phyloP scores from a whole-genome alignment of 2,797 vertebrate genomes.

The Schizopygopsis malacanthus region DNA sequence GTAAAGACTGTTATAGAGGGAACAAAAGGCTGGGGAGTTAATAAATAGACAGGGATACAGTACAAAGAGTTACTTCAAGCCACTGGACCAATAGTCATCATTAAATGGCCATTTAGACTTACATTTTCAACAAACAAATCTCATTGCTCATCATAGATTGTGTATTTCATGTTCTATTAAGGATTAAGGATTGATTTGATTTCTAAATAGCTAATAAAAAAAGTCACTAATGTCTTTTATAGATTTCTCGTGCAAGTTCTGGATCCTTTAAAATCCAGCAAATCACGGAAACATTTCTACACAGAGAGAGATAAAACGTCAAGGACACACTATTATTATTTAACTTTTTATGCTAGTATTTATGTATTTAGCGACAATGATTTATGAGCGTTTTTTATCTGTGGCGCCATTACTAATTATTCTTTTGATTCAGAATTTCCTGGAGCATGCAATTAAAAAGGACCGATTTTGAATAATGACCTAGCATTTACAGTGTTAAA shows the following conservation, averaged over 20 bases:
- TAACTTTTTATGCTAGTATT: conserved; percentile 23
- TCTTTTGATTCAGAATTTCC: conserved; percentile 56
- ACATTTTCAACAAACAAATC: not conserved
- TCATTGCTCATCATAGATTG: not conserved
- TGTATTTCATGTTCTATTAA: conserved; percentile 19
- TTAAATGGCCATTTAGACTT: conserved; percentile 30
- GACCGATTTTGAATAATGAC: conserved; percentile 56
- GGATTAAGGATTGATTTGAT: not conserved
- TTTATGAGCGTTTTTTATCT: conserved; percentile 50
- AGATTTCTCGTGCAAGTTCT: conserved; percentile 6
- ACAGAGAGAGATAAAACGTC: conserved; percentile 9
- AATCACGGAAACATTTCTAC: not conserved
- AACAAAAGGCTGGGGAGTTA: conserved; percentile 50
- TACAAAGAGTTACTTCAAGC: conserved; percentile 32
- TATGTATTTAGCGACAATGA: conserved; percentile 43
- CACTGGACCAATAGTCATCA: conserved; percentile 19
- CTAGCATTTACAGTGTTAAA: conserved; percentile 61
- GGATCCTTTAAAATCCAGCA: not conserved
- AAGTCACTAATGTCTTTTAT: conserved; percentile 5
- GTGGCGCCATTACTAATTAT: conserved; percentile 55
- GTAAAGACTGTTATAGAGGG: conserved; percentile 36
- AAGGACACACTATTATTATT: conserved; percentile 40
- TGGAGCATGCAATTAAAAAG: conserved; percentile 53
- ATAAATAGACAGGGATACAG: conserved; percentile 25
- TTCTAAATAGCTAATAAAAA: conserved; percentile 30